Percentiles rank a stretch among this genome's conserved stretches.
Evolutionary conservation across 37 sponge, comb jelly and placozoan species (phyloP).

Genomic region (Mnemiopsis leidyi): DNA sequence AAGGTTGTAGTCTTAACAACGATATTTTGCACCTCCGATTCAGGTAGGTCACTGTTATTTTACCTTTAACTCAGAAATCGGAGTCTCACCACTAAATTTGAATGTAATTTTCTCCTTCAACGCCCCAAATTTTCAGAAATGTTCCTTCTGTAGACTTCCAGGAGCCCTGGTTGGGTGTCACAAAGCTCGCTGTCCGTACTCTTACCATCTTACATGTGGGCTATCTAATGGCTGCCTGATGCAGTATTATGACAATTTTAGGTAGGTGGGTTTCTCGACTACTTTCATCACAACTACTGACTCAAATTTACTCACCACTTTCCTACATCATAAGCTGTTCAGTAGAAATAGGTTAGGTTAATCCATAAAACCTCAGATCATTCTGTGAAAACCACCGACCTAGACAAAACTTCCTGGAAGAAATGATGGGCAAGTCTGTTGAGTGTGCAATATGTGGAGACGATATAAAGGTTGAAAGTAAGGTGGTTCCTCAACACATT

Average conservation of each 20-base stretch:
- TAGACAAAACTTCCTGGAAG: background rate
- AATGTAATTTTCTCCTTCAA: too few relatives aligned
- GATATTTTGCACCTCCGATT: too few relatives aligned
- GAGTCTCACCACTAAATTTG: too few relatives aligned
- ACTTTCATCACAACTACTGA: too few relatives aligned
- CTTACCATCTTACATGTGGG: conserved; percentile 43
- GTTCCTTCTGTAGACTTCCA: conserved; percentile 1
- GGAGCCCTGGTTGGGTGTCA: conserved; percentile 53
- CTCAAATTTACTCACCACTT: too few relatives aligned
- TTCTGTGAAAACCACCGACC: conserved; percentile 35
- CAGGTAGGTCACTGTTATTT: too few relatives aligned
- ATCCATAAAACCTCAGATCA: conserved; percentile 34
- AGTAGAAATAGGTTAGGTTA: too few relatives aligned
- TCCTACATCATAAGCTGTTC: too few relatives aligned
- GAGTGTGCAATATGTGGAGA: conserved; percentile 54
- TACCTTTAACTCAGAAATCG: too few relatives aligned
- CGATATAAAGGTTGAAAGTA: background rate
- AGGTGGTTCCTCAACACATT: background rate
- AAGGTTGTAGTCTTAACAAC: too few relatives aligned
- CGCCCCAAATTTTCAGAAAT: too few relatives aligned
- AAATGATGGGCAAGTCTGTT: background rate
- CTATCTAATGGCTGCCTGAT: conserved; percentile 33
- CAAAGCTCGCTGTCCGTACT: conserved; percentile 26
- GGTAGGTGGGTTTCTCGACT: too few relatives aligned
- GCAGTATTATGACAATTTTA: conserved; percentile 58